Evolutionary conservation across 2,113 vertebrate genomes (phyloP), one percentile per base, ranked within the genome.

Genomic region (Melanerpes formicivorus): DNA sequence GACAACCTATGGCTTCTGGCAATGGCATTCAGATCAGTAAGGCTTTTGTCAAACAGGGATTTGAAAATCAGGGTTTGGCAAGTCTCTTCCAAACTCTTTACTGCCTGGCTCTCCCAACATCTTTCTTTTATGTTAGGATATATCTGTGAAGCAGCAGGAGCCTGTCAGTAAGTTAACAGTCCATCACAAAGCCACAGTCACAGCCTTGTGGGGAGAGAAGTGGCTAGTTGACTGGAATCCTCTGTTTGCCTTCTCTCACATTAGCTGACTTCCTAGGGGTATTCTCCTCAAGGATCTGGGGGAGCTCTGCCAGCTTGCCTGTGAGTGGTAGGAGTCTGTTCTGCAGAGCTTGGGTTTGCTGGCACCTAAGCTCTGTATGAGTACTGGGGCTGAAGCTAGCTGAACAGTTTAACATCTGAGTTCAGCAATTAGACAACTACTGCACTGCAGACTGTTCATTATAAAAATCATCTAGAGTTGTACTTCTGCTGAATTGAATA

Each of bases 241-340:
- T 11, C 14, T 13, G 25, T n/a, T 73, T 0, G 1, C 26, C 59
- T 70, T 42, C 46, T 62, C 25, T 76, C 44, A 26, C 1, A 0
- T 18, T 25, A n/a, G 29, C 16, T 40, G 40, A 40, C 48, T 34
- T 88, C 40, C 55, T 42, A 62, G 37, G n/a, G 22, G 11, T 30
- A 11, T 56, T 84, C 54, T 84, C 54, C 54, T 55, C 65, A 50
- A 50, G 64, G 27, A 70, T 22, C 21, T 37, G 15, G 26, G 44
- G 19, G 25, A 70, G 29, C 66, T 67, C 52, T 56, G 37, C 25
- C 15, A 30, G 50, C n/a, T 72, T 58, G 14, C 29, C 30, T 6
- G 34, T 16, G n/a, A 9, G 9, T 2, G 6, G 10, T 3, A 46
- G 46, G 23, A n/a, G 30, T 46, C 32, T 64, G 10, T 42, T 54